A percentile compares a stretch with the other conserved stretches of the same genome.
Evolutionary conservation across 1,140 invertebrate species (phyloP).

Genomic region (Dinoponera quadriceps): DNA sequence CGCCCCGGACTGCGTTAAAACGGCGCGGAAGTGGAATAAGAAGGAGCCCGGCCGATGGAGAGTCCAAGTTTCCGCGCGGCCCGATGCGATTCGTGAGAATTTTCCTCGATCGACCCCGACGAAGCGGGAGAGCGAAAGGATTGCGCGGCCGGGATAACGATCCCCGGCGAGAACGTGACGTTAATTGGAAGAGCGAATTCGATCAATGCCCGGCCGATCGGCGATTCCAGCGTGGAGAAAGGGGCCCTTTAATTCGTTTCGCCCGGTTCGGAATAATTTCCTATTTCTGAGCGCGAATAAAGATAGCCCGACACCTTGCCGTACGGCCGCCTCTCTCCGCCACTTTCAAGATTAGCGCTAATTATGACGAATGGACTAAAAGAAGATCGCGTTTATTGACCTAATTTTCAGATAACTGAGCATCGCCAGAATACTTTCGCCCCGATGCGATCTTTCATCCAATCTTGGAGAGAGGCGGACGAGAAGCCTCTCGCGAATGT

Average conservation of each 20-base stretch:
- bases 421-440: not conserved
- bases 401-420: not conserved
- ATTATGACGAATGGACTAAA: conserved; percentile 42
- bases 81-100: conserved; percentile 53
- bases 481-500: not conserved
- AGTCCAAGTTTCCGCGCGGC: conserved; percentile 26
- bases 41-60: not conserved
- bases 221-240: conserved; percentile 1
- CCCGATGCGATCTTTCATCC: no score
- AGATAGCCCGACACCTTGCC: not conserved
- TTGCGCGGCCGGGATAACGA: conserved; percentile 49
- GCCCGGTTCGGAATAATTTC: conserved; percentile 42
- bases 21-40: conserved; percentile 45
- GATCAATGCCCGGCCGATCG: conserved; percentile 46
- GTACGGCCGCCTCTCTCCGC: not conserved
- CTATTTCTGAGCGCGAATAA: conserved; percentile 24
- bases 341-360: conserved; percentile 13
- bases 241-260: conserved; percentile 42
- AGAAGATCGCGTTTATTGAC: conserved; percentile 18
- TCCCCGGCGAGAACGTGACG: conserved; percentile 50
- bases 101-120: conserved; percentile 41
- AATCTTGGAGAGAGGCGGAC: no score
- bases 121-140: not conserved
- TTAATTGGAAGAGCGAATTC: conserved; percentile 55
- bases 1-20: conserved; percentile 27